Percentiles rank a stretch among this genome's conserved stretches.
Evolutionary conservation across 2,797 vertebrate genomes (phyloP).

Genomic region (Philypnodon macrostomus): DNA sequence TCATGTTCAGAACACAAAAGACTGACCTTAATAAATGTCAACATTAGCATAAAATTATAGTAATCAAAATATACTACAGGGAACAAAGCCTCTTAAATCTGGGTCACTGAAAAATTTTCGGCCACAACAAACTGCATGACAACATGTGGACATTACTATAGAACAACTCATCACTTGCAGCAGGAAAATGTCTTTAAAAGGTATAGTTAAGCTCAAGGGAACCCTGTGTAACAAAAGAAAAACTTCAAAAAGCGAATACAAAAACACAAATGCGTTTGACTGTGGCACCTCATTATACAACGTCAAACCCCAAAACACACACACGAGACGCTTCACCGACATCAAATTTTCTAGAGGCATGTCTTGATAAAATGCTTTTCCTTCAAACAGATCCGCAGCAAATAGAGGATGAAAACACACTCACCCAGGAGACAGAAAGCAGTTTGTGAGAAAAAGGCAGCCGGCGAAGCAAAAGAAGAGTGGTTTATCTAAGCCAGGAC

Average conservation of each 20-base stretch:
- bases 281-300: slow-evolving; percentile 33
- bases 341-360: slow-evolving; percentile 28
- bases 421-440: slow-evolving; percentile 39
- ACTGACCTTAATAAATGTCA: no score
- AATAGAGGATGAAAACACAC: slow-evolving; percentile 28
- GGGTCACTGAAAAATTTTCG: no score
- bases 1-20: no score
- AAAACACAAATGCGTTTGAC: slow-evolving; percentile 11
- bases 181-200: slow-evolving; percentile 1
- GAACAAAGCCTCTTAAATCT: no score
- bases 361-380: slow-evolving; percentile 29
- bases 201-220: slow-evolving; percentile 6
- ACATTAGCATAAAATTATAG: no score
- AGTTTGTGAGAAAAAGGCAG: slow-evolving; percentile 19
- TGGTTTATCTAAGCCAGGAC: slow-evolving; percentile 12
- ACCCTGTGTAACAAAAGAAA: slow-evolving; percentile 9
- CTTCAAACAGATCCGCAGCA: slow-evolving; percentile 17
- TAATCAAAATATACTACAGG: no score
- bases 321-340: background rate
- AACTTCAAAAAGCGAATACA: background rate
- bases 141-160: background rate
- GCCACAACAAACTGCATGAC: no score
- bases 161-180: background rate
- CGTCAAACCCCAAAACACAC: slow-evolving; percentile 19
- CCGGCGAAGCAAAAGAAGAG: slow-evolving; percentile 5